Evolutionary conservation across 1,140 invertebrate genomes (phyloP), one percentile per base, ranked within the genome.

Genomic region (Zaprionus kolodkinae): DNA sequence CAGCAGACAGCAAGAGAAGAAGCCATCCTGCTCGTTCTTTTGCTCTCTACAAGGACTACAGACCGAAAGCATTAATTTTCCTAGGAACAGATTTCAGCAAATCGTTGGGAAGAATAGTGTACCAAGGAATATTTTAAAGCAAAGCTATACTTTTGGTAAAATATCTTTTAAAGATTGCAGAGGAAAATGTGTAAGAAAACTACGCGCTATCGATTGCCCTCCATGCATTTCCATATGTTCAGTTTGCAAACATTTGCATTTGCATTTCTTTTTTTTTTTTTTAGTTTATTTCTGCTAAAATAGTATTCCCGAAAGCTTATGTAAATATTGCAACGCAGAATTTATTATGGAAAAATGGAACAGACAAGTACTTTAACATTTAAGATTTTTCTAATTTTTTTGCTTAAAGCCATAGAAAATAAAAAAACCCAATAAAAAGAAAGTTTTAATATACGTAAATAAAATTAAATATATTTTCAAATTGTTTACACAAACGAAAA

Each of bases 1-100:
- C 66, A 63, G 45, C 9, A 52, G 12, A 38, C 56, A 68, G 56
- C 17, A 63, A 35, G 10, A 21, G 21, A 21, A 21, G 21, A 21
- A 52, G 25, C 30, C 56, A 36, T 33, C 30, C 15, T 65, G 35
- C 40, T 9, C 33, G 6, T 35, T 35, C 33, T 35, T 10, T 35
- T 6, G 4, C 6, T 35, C 33, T 35, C 33, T 3, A 10, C 1
- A 0, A 5, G 13, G 13, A n/a, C 13, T 40, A 12, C 38, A 7
- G 38, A n/a, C 13, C 6, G 0, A n/a, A 40, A 1, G 0, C 6
- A 40, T 40, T 40, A 3, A 59, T 6, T 40, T 9, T n/a, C 6
- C 17, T 4, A 40, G 1, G 21, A 25, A 5, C 36, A 60, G 15
- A 48, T 48, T 11, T 48, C 17, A 48, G 21, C 21, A 21, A 21